These are phyloP conservation scores for Zophobas morio DNA, from an alignment of 1,140 invertebrate genomes.

Conservation along the genomic window DNA sequence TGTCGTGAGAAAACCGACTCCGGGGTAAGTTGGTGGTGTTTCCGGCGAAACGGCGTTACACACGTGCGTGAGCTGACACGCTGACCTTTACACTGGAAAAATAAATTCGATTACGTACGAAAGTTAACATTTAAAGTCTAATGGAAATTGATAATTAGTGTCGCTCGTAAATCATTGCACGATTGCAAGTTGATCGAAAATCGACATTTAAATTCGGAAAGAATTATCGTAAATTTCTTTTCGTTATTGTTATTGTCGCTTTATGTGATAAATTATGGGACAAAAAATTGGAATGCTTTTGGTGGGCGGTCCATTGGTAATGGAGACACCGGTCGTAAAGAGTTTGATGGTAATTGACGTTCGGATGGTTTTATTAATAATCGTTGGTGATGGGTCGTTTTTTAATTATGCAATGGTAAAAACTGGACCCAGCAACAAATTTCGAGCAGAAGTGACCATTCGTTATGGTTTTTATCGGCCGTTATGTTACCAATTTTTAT, in stretches of 20 bases:
- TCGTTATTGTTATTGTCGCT: slow-evolving; percentile 4
- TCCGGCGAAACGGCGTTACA: slow-evolving; percentile 7
- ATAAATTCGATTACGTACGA: slow-evolving; percentile 1
- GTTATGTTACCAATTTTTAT: no score
- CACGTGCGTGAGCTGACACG: slow-evolving; percentile 2
- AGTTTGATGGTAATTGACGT: slow-evolving; percentile 21
- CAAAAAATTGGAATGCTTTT: not conserved
- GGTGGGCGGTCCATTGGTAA: slow-evolving; percentile 1
- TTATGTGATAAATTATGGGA: not conserved
- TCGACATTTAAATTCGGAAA: slow-evolving; percentile 21
- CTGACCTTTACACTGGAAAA: slow-evolving; percentile 8
- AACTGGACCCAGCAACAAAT: not conserved
- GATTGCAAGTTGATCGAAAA: slow-evolving; percentile 15
- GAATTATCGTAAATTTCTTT: slow-evolving; percentile 1
- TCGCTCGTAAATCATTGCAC: slow-evolving; percentile 1
- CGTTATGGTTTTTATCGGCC: no score
- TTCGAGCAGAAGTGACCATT: no score
- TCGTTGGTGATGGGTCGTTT: not conserved
- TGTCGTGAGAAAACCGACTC: no score
- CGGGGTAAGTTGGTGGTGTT: not conserved
- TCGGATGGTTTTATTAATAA: not conserved
- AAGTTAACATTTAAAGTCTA: slow-evolving; percentile 1
- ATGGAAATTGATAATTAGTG: slow-evolving; percentile 37
- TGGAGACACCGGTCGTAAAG: not conserved
- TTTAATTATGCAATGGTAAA: not conserved